These are phyloP conservation scores for Cherax quadricarinatus DNA, from an alignment of 1,140 invertebrate species.

Conservation along the genomic window DNA sequence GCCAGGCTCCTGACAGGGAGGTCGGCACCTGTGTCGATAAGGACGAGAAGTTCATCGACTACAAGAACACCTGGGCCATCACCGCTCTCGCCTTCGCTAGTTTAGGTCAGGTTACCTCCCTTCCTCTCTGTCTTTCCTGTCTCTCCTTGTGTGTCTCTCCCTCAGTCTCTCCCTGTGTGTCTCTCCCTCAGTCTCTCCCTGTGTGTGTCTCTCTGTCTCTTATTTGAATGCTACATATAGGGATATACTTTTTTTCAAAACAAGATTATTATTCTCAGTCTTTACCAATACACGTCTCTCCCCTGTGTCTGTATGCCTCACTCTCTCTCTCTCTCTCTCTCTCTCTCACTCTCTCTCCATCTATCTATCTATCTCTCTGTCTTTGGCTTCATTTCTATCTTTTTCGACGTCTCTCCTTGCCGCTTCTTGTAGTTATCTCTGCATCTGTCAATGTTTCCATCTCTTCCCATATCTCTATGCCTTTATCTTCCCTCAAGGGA, in stretches of 20 bases:
- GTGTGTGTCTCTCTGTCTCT: neutral
- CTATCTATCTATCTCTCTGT: neutral
- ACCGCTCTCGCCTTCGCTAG: conserved; percentile 79
- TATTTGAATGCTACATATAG: neutral
- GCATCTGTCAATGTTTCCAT: no score
- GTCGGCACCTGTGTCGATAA: conserved; percentile 78
- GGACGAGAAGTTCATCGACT: conserved; percentile 79
- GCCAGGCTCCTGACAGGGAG: conserved; percentile 76
- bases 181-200: neutral
- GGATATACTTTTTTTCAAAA: neutral
- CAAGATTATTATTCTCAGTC: no score
- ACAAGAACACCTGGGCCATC: conserved; percentile 80
- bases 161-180: neutral
- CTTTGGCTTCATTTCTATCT: no score
- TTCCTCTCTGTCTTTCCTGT: neutral
- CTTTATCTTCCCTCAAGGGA: no score
- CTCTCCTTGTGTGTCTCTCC: neutral
- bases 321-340: neutral
- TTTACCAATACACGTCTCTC: no score
- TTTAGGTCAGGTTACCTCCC: conserved; percentile 74
- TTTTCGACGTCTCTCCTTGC: no score
- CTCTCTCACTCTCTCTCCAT: neutral
- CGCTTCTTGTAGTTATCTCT: no score
- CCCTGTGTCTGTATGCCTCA: no score
- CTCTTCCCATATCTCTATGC: no score